Conservation (phyloP, 2,888 invertebrate genomes). For the Hartigia nigra region DNA sequence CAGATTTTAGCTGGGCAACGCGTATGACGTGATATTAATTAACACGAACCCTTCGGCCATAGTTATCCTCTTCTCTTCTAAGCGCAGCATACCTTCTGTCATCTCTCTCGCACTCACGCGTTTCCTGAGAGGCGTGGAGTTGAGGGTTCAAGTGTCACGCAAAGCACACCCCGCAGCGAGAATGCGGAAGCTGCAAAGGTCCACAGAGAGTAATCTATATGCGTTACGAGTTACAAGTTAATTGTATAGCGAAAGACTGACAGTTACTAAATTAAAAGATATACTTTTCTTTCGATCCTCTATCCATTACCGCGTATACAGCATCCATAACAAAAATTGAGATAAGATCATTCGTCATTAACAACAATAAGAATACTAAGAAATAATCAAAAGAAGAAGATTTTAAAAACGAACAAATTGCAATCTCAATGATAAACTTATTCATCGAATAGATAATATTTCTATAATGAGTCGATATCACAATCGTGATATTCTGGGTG, state of each 20-base stretch:
- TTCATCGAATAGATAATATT: neutral
- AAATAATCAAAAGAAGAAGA: no score
- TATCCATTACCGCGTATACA: neutral
- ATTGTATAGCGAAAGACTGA: conserved; percentile 15
- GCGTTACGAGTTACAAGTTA: conserved; percentile 18
- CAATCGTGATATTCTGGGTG: neutral
- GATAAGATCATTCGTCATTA: no score
- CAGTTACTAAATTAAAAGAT: neutral
- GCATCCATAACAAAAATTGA: neutral
- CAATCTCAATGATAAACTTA: neutral
- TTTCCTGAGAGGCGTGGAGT: conserved; percentile 34
- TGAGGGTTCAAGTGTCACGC: conserved; percentile 58
- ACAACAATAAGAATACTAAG: no score
- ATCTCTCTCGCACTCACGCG: conserved; percentile 40
- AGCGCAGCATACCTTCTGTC: conserved; percentile 10
- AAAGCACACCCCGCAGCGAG: conserved; percentile 50
- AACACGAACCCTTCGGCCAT: conserved; percentile 63
- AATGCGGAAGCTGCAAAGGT: conserved; percentile 52
- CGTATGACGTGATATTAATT: conserved; percentile 66
- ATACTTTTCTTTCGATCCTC: neutral
- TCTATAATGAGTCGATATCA: neutral
- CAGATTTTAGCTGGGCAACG: conserved; percentile 58
- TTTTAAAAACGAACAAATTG: neutral
- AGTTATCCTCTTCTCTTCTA: conserved; percentile 31
- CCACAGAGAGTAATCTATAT: conserved; percentile 23